Evolutionary conservation across 2,888 invertebrate genomes (phyloP).

Genomic region (Caenorhabditis sp.): DNA sequence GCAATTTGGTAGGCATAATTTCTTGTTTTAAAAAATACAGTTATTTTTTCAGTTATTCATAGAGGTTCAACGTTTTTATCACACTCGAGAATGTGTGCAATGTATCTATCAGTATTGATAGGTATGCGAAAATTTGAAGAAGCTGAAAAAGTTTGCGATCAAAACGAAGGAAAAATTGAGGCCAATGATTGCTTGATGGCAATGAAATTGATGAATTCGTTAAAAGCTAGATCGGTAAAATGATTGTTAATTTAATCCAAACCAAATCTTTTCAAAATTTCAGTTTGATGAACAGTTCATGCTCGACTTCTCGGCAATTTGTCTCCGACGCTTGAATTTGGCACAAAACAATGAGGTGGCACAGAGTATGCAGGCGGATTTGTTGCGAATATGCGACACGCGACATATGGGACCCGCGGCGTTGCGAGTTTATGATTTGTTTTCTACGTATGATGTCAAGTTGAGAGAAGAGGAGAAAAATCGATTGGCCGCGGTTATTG

Average conservation of each 20-base stretch:
- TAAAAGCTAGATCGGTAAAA: conserved; percentile 37
- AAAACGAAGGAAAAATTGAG: conserved; percentile 15
- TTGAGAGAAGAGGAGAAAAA: conserved; percentile 38
- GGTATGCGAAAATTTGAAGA: conserved; percentile 36
- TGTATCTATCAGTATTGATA: conserved; percentile 52
- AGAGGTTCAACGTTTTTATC: conserved; percentile 55
- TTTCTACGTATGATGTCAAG: conserved; percentile 32
- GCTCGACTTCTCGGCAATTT: conserved; percentile 43
- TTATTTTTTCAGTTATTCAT: conserved; percentile 50
- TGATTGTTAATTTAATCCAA: background rate
- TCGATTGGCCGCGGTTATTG: conserved; percentile 33
- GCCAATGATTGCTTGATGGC: conserved; percentile 45
- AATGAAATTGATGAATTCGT: conserved; percentile 51
- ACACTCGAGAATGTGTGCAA: conserved; percentile 42
- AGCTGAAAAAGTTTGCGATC: conserved; percentile 38
- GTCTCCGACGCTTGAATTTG: conserved; percentile 35
- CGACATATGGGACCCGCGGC: conserved; percentile 43
- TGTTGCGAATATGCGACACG: conserved; percentile 42
- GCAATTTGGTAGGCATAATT: conserved; percentile 41
- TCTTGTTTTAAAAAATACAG: background rate
- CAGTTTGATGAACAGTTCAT: conserved; percentile 49
- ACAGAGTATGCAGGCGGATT: conserved; percentile 42
- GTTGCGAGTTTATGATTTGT: conserved; percentile 46
- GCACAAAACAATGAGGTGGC: conserved; percentile 23
- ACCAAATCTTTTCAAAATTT: background rate